phyloP scores from a whole-genome alignment of 1,140 invertebrate species.

The Drosophila seguyi region DNA sequence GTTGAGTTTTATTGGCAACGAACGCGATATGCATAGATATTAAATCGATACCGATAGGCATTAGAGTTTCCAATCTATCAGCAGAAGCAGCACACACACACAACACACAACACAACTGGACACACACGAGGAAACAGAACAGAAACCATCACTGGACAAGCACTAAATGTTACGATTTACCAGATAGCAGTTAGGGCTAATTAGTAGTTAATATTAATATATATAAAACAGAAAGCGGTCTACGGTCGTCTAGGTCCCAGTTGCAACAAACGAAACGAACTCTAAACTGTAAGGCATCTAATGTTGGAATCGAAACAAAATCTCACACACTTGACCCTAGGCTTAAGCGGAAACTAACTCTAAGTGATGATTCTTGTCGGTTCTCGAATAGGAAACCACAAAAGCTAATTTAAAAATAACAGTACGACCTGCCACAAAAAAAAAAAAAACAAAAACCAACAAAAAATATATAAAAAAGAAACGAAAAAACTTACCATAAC shows the following conservation, averaged over 20 bases:
- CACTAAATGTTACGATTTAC: conserved; percentile 80
- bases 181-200: conserved; percentile 57
- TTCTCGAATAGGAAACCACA: conserved; percentile 26
- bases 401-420: conserved; percentile 46
- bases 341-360: conserved; percentile 31
- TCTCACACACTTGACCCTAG: conserved; percentile 56
- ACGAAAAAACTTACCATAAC: conserved; percentile 59
- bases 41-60: conserved; percentile 40
- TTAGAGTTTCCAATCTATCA: conserved; percentile 61
- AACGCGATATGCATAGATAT: conserved; percentile 47
- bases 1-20: conserved; percentile 82
- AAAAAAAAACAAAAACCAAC: conserved; percentile 10
- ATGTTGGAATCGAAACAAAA: conserved; percentile 54
- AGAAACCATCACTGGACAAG: conserved; percentile 48
- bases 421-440: conserved; percentile 79
- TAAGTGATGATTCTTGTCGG: conserved; percentile 54
- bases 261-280: conserved; percentile 55
- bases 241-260: conserved; percentile 71
- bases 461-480: conserved; percentile 24
- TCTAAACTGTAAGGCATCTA: conserved; percentile 59
- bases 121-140: conserved; percentile 30
- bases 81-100: conserved; percentile 67
- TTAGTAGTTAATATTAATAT: conserved; percentile 59
- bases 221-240: too few species aligned
- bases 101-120: conserved; percentile 20